phyloP scores from a whole-genome alignment of 2,888 invertebrate species.

The Deroplatys truncata region DNA sequence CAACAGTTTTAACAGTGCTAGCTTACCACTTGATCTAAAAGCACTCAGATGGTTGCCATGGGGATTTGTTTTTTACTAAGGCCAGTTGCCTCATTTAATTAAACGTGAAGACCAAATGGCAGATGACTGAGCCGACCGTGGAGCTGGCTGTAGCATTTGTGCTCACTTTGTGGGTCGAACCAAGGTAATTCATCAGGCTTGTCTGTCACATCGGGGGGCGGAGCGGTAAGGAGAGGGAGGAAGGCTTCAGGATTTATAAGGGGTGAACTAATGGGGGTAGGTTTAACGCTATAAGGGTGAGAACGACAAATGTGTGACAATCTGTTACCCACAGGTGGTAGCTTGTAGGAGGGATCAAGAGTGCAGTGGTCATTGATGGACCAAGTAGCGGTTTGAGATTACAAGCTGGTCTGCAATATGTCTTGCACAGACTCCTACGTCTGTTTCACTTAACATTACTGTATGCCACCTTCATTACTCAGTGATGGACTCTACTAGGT shows the following conservation, averaged over 20 bases:
- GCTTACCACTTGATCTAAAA: no score
- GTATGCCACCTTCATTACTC: no score
- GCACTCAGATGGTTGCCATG: no score
- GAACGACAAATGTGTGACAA: conserved; percentile 17
- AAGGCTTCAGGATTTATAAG: conserved; percentile 12
- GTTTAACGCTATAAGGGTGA: conserved; percentile 18
- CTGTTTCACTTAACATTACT: no score
- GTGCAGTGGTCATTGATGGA: not conserved
- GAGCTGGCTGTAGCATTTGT: not conserved
- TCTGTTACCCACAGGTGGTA: conserved; percentile 17
- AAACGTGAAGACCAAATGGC: not conserved
- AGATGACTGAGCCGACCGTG: not conserved
- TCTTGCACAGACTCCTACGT: not conserved
- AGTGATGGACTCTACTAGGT: no score
- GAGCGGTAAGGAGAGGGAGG: not conserved
- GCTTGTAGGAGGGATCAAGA: not conserved
- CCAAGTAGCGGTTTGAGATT: not conserved
- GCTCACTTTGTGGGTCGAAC: conserved; percentile 5
- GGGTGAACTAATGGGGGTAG: conserved; percentile 18
- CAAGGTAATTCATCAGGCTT: conserved; percentile 5
- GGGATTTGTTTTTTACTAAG: not conserved
- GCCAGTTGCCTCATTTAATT: not conserved
- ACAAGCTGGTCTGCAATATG: not conserved
- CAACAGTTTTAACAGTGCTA: no score
- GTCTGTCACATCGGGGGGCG: conserved; percentile 8